phyloP scores from a whole-genome alignment of 37 sponge, comb jelly and placozoan genomes.

The Ianthella basta region DNA sequence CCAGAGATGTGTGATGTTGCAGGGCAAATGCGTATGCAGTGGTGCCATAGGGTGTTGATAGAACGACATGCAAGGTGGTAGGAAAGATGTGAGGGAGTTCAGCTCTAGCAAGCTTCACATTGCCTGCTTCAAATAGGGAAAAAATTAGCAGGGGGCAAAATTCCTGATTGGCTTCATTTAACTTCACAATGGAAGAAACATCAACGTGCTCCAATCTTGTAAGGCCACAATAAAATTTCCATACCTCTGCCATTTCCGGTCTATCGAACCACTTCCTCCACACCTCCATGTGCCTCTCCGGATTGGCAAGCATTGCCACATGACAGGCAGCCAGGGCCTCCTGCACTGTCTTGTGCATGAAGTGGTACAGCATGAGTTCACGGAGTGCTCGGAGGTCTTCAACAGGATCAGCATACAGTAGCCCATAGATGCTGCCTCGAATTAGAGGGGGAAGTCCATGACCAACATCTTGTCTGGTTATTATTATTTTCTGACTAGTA shows the following conservation, averaged over 20 bases:
- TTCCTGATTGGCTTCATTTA: neutral
- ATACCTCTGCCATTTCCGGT: conserved; percentile 2
- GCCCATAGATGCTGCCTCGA: conserved; percentile 1
- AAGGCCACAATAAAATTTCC: conserved; percentile 26
- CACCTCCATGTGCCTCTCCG: neutral
- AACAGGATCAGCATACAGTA: neutral
- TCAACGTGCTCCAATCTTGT: neutral
- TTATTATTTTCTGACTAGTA: neutral
- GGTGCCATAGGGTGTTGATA: conserved; percentile 9
- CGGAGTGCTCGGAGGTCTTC: neutral
- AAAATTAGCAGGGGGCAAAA: neutral
- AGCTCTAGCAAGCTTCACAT: neutral
- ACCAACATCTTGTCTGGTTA: neutral
- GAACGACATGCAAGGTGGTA: neutral
- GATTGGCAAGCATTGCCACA: neutral
- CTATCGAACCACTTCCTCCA: neutral
- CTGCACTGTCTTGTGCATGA: conserved; percentile 1
- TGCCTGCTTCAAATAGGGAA: neutral
- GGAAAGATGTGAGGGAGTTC: neutral
- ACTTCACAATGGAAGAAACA: neutral
- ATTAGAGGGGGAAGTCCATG: too few species aligned
- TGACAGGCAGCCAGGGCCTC: conserved; percentile 13
- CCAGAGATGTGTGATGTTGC: neutral
- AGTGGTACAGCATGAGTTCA: neutral
- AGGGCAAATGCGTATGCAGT: neutral